Percentiles rank a stretch among this genome's conserved stretches.
These are phyloP conservation scores for Acronicta psi DNA, from an alignment of 2,888 invertebrate genomes.

Conservation along the genomic window DNA sequence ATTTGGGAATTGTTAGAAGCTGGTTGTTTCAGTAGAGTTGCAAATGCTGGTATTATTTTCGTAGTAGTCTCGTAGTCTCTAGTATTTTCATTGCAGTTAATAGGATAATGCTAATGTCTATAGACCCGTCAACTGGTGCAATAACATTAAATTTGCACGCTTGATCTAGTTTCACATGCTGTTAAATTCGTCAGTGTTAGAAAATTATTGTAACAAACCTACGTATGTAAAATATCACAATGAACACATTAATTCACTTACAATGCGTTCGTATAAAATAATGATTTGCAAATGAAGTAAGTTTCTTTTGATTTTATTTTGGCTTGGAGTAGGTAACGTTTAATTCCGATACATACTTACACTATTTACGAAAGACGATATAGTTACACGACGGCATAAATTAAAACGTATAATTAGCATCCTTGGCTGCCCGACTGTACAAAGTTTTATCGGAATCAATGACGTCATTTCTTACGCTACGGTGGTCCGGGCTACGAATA, in stretches of 20 bases:
- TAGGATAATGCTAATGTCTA: constrained; percentile 43
- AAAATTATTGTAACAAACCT: constrained; percentile 19
- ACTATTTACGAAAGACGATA: no score
- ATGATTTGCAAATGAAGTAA: neutral
- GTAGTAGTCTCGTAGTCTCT: no score
- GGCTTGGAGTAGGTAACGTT: no score
- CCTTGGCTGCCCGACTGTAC: constrained; percentile 10
- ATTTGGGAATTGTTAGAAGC: constrained; percentile 11
- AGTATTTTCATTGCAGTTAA: constrained; percentile 32
- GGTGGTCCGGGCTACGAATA: constrained; percentile 34
- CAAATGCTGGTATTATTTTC: constrained; percentile 19
- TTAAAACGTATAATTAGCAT: constrained; percentile 32
- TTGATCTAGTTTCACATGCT: constrained; percentile 26
- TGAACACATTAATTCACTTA: no score
- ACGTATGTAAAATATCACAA: neutral
- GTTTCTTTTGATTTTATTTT: neutral
- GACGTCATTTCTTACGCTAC: constrained; percentile 26
- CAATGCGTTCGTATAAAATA: neutral
- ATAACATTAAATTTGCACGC: constrained; percentile 38
- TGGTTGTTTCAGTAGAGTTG: constrained; percentile 2
- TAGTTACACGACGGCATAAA: constrained; percentile 20
- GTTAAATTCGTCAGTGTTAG: constrained; percentile 25
- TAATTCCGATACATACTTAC: no score
- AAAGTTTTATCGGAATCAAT: constrained; percentile 13
- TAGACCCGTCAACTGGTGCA: constrained; percentile 24